These are phyloP conservation scores for Disparrhopalites patrizii DNA, from an alignment of 2,888 invertebrate species.

Conservation along the genomic window DNA sequence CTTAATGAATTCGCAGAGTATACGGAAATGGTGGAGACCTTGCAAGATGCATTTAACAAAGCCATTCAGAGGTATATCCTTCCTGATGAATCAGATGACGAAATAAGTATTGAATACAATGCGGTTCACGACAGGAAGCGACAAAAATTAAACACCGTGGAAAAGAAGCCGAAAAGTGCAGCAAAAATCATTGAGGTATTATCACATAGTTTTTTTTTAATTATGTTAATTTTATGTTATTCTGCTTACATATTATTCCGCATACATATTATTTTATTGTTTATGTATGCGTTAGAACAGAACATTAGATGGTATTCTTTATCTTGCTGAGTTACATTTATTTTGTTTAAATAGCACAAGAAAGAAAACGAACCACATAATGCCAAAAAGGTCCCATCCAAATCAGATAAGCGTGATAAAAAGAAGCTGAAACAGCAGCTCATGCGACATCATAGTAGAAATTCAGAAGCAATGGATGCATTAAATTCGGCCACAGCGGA, in stretches of 20 bases:
- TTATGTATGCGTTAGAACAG: neutral
- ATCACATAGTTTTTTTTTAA: neutral
- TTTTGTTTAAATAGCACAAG: slow-evolving; percentile 29
- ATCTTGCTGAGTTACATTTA: neutral
- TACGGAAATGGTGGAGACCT: slow-evolving; percentile 79
- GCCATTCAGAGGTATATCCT: slow-evolving; percentile 79
- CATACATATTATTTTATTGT: neutral
- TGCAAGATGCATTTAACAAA: slow-evolving; percentile 74
- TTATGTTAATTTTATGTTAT: slow-evolving; percentile 4
- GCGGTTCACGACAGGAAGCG: slow-evolving; percentile 14
- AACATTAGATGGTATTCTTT: neutral
- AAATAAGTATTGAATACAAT: slow-evolving; percentile 51
- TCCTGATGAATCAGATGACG: slow-evolving; percentile 62
- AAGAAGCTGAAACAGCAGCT: slow-evolving; percentile 48
- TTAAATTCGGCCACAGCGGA: slow-evolving; percentile 69
- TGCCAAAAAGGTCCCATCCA: slow-evolving; percentile 33
- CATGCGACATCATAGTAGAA: slow-evolving; percentile 54
- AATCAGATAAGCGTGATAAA: slow-evolving; percentile 49
- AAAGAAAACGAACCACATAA: slow-evolving; percentile 42
- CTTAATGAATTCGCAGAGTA: slow-evolving; percentile 62
- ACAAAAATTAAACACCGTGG: neutral
- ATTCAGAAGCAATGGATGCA: slow-evolving; percentile 63
- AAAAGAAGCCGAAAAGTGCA: neutral
- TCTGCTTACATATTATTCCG: no score
- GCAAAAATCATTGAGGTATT: slow-evolving; percentile 18